Percentiles rank a stretch among this genome's conserved stretches.
phyloP scores from a whole-genome alignment of 2,113 vertebrate genomes.

The Syngnathus scovelli region DNA sequence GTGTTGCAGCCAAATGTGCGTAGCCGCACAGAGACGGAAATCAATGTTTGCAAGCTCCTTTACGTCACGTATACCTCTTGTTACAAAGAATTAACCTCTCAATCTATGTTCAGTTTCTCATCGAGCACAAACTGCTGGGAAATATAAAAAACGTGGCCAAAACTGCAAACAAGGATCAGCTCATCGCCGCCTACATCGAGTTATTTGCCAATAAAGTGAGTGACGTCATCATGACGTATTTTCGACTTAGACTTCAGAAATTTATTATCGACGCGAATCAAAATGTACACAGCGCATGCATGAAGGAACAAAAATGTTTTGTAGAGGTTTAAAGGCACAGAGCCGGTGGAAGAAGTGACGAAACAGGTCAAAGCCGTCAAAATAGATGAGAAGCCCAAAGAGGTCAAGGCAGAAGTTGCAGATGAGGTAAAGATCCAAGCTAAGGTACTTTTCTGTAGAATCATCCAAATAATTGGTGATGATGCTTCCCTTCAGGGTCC shows the following conservation, averaged over 20 bases:
- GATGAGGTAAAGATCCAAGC: conserved; percentile 75
- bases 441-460: background rate
- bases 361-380: conserved; percentile 81
- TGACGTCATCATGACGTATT: background rate
- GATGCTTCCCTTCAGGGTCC: conserved; percentile 73
- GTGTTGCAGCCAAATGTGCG: background rate
- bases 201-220: conserved; percentile 87
- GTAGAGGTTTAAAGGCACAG: conserved; percentile 87
- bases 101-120: conserved; percentile 78
- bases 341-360: conserved; percentile 71
- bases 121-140: conserved; percentile 87
- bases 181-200: conserved; percentile 84
- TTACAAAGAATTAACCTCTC: background rate
- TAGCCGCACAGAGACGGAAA: no score
- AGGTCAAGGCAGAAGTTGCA: conserved; percentile 68
- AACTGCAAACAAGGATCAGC: conserved; percentile 89
- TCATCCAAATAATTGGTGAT: background rate
- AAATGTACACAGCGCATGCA: background rate
- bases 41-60: background rate
- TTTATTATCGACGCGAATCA: background rate
- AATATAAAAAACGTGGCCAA: conserved; percentile 94
- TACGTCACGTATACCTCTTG: background rate
- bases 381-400: conserved; percentile 79
- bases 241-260: no score
- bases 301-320: background rate